Conservation (phyloP, 1,140 invertebrate species). For the Bombus superbus region DNA sequence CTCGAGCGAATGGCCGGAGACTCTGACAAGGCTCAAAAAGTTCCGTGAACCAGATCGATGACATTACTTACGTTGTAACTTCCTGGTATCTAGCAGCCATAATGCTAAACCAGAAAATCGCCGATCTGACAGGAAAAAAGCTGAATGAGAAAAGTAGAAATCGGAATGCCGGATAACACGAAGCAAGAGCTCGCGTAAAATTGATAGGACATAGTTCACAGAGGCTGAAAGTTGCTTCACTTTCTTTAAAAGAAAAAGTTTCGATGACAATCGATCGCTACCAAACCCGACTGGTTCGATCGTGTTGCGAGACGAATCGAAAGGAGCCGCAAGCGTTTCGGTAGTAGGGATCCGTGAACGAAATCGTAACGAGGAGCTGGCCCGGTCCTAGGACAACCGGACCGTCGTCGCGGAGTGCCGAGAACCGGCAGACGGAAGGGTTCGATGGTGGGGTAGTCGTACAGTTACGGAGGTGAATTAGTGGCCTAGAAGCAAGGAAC, state of each 20-base stretch:
- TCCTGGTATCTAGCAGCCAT: neutral
- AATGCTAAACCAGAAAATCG: neutral
- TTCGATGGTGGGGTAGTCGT: conserved; percentile 62
- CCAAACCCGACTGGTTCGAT: neutral
- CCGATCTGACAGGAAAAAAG: neutral
- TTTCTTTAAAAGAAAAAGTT: neutral
- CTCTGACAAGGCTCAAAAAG: neutral
- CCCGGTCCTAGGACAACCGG: conserved; percentile 67
- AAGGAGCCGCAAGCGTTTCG: neutral
- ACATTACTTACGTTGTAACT: neutral
- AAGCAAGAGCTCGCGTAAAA: neutral
- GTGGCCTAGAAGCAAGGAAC: conserved; percentile 62
- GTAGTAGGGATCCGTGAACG: neutral
- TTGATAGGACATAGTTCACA: neutral
- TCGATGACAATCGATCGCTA: conserved; percentile 11
- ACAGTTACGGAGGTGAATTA: conserved; percentile 76
- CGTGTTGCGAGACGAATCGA: neutral
- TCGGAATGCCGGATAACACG: neutral
- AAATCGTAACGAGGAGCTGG: conserved; percentile 28
- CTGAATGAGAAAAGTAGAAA: neutral
- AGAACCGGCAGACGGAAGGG: conserved; percentile 24
- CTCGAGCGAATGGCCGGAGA: too few species aligned
- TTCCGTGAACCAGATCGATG: neutral
- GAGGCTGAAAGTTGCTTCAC: neutral
- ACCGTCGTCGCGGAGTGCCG: conserved; percentile 32